Base-by-base conservation (phyloP, 2,888 invertebrate genomes). In the Drosophila pseudotalamancana region DNA sequence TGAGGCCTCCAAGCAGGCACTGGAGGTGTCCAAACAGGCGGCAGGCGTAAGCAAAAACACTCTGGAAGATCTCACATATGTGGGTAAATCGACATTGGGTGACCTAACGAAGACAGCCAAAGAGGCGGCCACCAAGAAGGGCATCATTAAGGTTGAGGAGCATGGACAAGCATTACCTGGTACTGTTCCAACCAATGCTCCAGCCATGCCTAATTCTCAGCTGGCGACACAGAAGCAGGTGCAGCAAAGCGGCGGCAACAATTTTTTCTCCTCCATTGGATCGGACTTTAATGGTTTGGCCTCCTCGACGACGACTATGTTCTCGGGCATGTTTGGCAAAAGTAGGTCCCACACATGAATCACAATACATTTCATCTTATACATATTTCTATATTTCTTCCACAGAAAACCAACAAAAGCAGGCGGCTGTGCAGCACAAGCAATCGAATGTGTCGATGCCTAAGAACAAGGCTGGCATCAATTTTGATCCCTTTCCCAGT, bases 221-320 rank as follows among this genome's bases (percentile, higher is more conserved):
- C 35, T 91, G 51, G 90, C 90, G 2, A 89, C 90, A 6, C 91
- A 91, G 45, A 90, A 89, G 54, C 90, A 90, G 70, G 78, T 97
- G 66, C 92, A 94, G 4, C 92, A 93, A 2, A 95, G 72, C 21
- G 54, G 70, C 4, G 35, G 59, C 46, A 93, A 96, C 50, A 95
- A 96, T 92, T 96, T 98, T 92, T 95, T 98, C 92, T 95, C 97
- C 64, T 95, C 97, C 87, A 96, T 99, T 89, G 97, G 97, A 88
- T 97, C 95, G 25, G 98, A 99, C 90, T 93, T 99, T 53, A 98
- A 97, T 90, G 97, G 97, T 6, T 94, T 98, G 45, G 98, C 98
- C 16, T 96, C 97, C 0, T 97, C 98, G 72, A 98, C 98, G 0
- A 95, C 97, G 12, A 97, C 95, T 90, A 98, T 98, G 94, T 97